Conservation (phyloP, 92 coral and sea anemone species). For the Montipora capitata region DNA sequence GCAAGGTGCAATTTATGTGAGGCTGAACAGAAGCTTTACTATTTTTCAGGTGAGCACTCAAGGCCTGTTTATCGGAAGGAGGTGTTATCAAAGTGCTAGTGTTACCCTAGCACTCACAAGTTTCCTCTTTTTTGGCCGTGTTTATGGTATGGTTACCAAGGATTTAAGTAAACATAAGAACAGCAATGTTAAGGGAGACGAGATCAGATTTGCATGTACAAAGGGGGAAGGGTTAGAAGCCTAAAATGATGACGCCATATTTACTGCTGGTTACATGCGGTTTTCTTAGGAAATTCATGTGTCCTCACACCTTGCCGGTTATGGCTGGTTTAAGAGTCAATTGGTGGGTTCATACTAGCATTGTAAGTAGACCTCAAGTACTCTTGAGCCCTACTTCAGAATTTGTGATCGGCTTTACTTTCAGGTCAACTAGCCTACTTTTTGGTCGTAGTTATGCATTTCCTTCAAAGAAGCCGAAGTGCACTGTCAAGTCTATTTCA, state of each 20-base stretch:
- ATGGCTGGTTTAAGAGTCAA: background rate
- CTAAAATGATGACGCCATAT: no score
- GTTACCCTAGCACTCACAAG: no score
- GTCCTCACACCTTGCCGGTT: no score
- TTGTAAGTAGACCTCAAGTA: background rate
- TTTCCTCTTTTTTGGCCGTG: background rate
- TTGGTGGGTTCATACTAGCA: conserved; percentile 14
- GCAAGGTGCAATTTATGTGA: conserved; percentile 8
- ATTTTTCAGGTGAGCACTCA: background rate
- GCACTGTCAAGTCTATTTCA: no score
- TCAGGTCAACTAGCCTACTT: conserved; percentile 10
- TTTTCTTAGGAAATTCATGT: no score
- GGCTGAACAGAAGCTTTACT: conserved; percentile 4
- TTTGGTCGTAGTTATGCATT: background rate
- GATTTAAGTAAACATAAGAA: background rate
- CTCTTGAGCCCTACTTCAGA: conserved; percentile 2
- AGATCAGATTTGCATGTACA: no score
- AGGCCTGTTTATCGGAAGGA: background rate
- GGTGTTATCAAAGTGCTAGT: background rate
- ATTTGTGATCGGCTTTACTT: background rate
- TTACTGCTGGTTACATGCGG: no score
- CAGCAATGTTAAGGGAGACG: no score
- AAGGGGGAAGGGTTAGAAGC: no score
- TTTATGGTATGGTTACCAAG: background rate
- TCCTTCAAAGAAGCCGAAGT: no score